Conservation (phyloP, 2,113 vertebrate genomes). For the Oenanthe oenanthe region DNA sequence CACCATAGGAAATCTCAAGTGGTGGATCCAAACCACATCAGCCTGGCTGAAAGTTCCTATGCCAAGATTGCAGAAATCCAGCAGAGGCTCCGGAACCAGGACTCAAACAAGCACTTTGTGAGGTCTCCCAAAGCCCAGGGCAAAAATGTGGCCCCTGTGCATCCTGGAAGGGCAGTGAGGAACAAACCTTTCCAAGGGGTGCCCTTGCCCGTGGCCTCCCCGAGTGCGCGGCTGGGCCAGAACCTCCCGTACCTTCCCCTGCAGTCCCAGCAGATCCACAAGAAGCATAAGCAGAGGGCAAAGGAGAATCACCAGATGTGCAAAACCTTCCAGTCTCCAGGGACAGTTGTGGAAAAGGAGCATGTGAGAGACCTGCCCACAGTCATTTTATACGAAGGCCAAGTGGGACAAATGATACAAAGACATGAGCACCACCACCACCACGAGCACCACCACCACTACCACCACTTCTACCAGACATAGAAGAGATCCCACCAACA, state of each 20-base stretch:
- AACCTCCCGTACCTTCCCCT: conserved; percentile 83
- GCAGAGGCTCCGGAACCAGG: conserved; percentile 81
- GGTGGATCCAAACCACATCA: conserved; percentile 74
- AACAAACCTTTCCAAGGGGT: conserved; percentile 77
- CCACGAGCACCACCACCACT: conserved; percentile 98
- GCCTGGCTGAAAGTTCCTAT: conserved; percentile 71
- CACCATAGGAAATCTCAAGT: conserved; percentile 88
- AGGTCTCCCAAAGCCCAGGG: conserved; percentile 90
- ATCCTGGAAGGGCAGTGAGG: conserved; percentile 82
- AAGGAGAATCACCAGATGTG: conserved; percentile 87
- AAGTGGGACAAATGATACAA: conserved; percentile 90
- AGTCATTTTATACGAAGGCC: conserved; percentile 88
- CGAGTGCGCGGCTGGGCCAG: conserved; percentile 74
- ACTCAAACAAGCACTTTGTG: conserved; percentile 85
- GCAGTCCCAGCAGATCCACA: conserved; percentile 84
- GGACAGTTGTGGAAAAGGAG: conserved; percentile 86
- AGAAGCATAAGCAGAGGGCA: conserved; percentile 91
- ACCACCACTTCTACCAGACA: conserved; percentile 98
- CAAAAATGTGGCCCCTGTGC: conserved; percentile 76
- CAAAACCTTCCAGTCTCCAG: conserved; percentile 80
- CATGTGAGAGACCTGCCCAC: conserved; percentile 88
- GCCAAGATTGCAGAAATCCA: conserved; percentile 78
- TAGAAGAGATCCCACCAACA: conserved; percentile 69
- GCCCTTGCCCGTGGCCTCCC: conserved; percentile 67
- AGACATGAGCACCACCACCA: conserved; percentile 98